Evolutionary conservation across 2,888 invertebrate genomes (phyloP), one percentile per base, ranked within the genome.

Genomic region (Gymnosoma rotundatum): DNA sequence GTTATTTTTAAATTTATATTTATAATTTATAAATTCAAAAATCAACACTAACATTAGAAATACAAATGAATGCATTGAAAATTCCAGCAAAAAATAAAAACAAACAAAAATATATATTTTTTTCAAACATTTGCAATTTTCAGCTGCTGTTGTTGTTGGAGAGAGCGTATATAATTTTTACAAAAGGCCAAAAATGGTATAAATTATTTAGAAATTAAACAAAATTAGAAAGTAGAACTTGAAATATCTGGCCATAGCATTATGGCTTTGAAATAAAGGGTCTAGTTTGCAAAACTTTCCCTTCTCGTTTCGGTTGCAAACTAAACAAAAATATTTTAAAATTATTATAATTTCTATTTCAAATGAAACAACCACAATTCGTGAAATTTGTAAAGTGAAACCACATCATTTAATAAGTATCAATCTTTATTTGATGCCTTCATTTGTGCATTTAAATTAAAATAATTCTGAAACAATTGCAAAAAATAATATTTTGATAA

Each of bases 381-480:
- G 64, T 78, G 56, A 52, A 36, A 80, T 52, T 42, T 50, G 50
- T 50, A 18, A 52, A 58, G 67, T 16, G 7, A 61, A 73, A 84
- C 83, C 83, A 63, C 80, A 80, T 58, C 78, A 78, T 84, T 83
- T 80, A 83, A 83, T 76, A 73, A 73, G 73, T 76, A 63, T 8
- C 54, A 54, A 67, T 63, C 18, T 73, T 73, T 36, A 12, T 45
- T 36, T 63, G 32, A 54, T 36, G 45, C 14, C 54, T 64, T 38
- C 48, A 42, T 54, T 58, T 25, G 38, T 36, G 52, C n/a, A 3
- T 21, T 38, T 10, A 54, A 66, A 50, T 50, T 61, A 76, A 79
- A 69, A 63, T 58, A 50, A 76, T 36, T 52, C 21, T 45, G 38
- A 50, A 67, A 25, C 1, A 56, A 48, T 69, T 54, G 16, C 14